A percentile compares a stretch with the other conserved stretches of the same genome.
phyloP scores from a whole-genome alignment of 64 coral and sea anemone species.

The Orbicella faveolata region DNA sequence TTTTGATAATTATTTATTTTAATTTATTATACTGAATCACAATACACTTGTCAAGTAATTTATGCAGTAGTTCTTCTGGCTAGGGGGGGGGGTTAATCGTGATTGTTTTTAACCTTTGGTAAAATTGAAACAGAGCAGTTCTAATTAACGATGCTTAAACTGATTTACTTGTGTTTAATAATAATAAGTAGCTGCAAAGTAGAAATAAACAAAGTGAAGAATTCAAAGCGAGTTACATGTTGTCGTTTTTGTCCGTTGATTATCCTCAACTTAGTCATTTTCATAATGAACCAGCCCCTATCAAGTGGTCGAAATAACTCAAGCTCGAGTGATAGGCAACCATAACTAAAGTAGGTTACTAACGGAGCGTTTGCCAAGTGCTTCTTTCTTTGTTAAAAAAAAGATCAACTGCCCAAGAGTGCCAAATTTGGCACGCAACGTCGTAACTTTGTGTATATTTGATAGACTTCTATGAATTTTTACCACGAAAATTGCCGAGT shows the following conservation, averaged over 20 bases:
- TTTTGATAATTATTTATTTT: conserved; percentile 44
- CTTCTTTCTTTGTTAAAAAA: too few species aligned
- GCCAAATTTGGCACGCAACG: too few species aligned
- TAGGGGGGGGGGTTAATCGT: background rate
- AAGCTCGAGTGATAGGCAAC: too few species aligned
- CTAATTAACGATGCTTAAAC: background rate
- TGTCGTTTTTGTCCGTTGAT: background rate
- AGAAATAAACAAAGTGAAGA: background rate
- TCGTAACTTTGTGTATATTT: too few species aligned
- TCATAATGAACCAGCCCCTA: too few species aligned
- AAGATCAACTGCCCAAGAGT: too few species aligned
- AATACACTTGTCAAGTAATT: background rate
- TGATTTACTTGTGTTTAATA: background rate
- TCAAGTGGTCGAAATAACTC: too few species aligned
- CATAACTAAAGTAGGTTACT: too few species aligned
- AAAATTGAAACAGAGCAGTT: background rate
- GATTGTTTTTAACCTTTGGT: background rate
- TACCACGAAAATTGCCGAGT: too few species aligned
- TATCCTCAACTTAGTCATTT: background rate
- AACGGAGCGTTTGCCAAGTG: too few species aligned
- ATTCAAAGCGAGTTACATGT: background rate
- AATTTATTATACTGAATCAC: conserved; percentile 8
- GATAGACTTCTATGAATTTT: too few species aligned
- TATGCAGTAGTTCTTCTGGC: background rate
- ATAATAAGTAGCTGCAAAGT: background rate